Conservation (phyloP, 2,797 vertebrate genomes). For the Erpetoichthys calabaricus region DNA sequence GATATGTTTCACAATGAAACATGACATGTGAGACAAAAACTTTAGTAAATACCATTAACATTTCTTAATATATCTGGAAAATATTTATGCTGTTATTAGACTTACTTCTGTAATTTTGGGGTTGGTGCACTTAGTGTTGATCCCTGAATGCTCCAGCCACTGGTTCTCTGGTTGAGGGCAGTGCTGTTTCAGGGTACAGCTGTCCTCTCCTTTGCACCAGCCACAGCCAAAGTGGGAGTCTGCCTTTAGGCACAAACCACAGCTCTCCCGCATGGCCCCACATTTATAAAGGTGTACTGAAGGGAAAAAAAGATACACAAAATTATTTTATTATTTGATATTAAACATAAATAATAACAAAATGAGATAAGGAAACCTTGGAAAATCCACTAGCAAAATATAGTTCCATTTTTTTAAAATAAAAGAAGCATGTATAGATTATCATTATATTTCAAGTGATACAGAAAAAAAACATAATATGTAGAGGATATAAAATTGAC, state of each 20-base stretch:
- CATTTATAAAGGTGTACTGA: slow-evolving; percentile 95
- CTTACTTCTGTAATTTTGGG: slow-evolving; percentile 87
- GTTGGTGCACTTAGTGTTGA: slow-evolving; percentile 87
- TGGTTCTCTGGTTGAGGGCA: slow-evolving; percentile 73
- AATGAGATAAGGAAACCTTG: too few relatives aligned
- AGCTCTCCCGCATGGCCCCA: slow-evolving; percentile 83
- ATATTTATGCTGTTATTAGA: neutral
- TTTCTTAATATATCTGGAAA: too few relatives aligned
- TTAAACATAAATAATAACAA: too few relatives aligned
- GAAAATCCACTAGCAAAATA: neutral
- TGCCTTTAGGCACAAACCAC: slow-evolving; percentile 87
- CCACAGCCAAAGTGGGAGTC: slow-evolving; percentile 84
- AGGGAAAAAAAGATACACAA: slow-evolving; percentile 2
- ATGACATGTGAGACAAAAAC: too few relatives aligned
- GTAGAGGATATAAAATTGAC: too few relatives aligned
- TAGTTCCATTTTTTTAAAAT: too few relatives aligned
- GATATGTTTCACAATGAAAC: too few relatives aligned
- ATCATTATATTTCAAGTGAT: too few relatives aligned
- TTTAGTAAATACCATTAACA: too few relatives aligned
- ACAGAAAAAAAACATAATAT: too few relatives aligned
- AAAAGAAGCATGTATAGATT: too few relatives aligned
- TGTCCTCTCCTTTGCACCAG: slow-evolving; percentile 80
- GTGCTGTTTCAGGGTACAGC: slow-evolving; percentile 88
- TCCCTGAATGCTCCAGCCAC: slow-evolving; percentile 77
- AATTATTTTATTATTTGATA: slow-evolving; percentile 1